Evolutionary conservation across 1,140 invertebrate species (phyloP).

Genomic region (Alviniconcha marisindica): DNA sequence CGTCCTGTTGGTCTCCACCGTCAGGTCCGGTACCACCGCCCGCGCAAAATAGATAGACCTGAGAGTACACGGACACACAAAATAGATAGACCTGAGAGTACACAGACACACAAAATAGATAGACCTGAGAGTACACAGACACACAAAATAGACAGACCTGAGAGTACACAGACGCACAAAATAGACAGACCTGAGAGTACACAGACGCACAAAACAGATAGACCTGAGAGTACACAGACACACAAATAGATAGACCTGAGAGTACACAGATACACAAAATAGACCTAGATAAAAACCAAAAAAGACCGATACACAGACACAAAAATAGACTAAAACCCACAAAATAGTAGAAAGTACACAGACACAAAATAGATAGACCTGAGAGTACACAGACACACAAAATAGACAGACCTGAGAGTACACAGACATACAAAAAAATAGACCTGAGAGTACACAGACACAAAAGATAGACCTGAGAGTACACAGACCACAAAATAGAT

Average conservation of each 20-base stretch:
- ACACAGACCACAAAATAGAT: too few species aligned
- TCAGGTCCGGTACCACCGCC: slow-evolving; percentile 57
- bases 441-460: too few species aligned
- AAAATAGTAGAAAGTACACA: background rate
- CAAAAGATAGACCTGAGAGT: too few species aligned
- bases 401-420: too few species aligned
- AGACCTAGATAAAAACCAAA: background rate
- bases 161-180: too few species aligned
- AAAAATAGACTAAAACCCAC: background rate
- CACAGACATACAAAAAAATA: too few species aligned
- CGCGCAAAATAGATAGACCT: slow-evolving; percentile 65
- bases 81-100: too few species aligned
- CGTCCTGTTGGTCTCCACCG: slow-evolving; percentile 54
- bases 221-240: too few species aligned
- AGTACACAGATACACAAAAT: too few species aligned
- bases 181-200: slow-evolving; percentile 59
- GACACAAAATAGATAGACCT: slow-evolving; percentile 48
- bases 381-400: background rate
- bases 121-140: too few species aligned
- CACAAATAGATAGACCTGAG: background rate
- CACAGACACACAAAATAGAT: slow-evolving; percentile 2
- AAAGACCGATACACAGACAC: background rate
- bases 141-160: too few species aligned
- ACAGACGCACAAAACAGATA: too few species aligned
- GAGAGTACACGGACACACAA: background rate